phyloP scores from a whole-genome alignment of 2,797 vertebrate species.

The Rhinichthys osculus region DNA sequence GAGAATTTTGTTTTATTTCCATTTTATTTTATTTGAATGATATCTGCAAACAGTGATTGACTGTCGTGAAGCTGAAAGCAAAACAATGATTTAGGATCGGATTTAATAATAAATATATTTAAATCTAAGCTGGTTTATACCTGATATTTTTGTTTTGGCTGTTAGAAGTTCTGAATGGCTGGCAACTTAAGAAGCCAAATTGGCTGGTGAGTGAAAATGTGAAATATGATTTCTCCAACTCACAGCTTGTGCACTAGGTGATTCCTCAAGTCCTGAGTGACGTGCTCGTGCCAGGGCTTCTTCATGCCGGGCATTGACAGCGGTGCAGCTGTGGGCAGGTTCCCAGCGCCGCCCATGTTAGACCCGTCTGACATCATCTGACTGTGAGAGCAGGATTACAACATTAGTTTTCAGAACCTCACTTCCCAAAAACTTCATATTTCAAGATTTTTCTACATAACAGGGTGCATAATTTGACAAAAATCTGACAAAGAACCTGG shows the following conservation, averaged over 20 bases:
- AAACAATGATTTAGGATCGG: not conserved
- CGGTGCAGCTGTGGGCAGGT: slow-evolving; percentile 88
- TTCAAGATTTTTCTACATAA: not conserved
- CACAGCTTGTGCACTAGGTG: slow-evolving; percentile 98
- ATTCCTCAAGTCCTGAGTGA: slow-evolving; percentile 98
- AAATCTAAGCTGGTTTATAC: not conserved
- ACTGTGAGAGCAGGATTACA: slow-evolving; percentile 70
- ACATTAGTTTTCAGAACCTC: not conserved
- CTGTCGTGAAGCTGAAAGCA: not conserved
- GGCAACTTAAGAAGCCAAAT: not conserved
- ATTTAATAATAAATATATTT: not conserved
- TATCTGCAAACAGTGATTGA: not conserved
- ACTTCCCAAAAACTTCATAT: not conserved
- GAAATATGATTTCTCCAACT: slow-evolving; percentile 63
- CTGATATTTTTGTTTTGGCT: not conserved
- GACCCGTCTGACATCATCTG: slow-evolving; percentile 90
- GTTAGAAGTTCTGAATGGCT: not conserved
- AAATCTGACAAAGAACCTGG: not conserved
- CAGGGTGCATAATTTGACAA: not conserved
- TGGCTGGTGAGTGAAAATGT: not conserved
- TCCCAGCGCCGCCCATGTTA: slow-evolving; percentile 85
- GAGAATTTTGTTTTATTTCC: not conserved
- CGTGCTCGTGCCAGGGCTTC: slow-evolving; percentile 97
- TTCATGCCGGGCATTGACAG: slow-evolving; percentile 89
- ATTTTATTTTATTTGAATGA: not conserved